These are phyloP conservation scores for Micrasema longulum DNA, from an alignment of 1,140 invertebrate genomes.

Conservation along the genomic window DNA sequence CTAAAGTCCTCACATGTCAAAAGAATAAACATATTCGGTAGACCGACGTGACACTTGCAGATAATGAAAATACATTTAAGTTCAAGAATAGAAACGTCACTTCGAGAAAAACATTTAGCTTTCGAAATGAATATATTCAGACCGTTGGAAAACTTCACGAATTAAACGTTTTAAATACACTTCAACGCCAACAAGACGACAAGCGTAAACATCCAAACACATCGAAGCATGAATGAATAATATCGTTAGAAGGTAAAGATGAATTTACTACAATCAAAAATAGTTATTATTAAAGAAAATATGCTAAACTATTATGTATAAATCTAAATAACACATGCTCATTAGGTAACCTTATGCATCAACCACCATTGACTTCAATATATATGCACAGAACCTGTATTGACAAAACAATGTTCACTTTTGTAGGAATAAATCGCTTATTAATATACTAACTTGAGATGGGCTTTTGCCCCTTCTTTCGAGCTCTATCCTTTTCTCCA, in stretches of 20 bases:
- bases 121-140: constrained; percentile 15
- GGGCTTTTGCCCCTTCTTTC: constrained; percentile 87
- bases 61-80: constrained; percentile 17
- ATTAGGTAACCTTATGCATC: constrained; percentile 49
- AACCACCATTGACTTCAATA: constrained; percentile 45
- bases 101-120: not conserved
- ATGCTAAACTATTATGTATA: constrained; percentile 17
- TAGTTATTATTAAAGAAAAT: constrained; percentile 8
- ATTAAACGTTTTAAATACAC: constrained; percentile 21
- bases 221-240: constrained; percentile 32
- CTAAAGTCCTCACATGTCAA: constrained; percentile 34
- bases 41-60: constrained; percentile 35
- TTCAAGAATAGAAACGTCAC: no score
- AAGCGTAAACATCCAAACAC: constrained; percentile 29
- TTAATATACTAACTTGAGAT: constrained; percentile 77
- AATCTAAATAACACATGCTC: constrained; percentile 45
- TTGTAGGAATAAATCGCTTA: constrained; percentile 25
- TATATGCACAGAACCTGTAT: constrained; percentile 61
- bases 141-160: constrained; percentile 13
- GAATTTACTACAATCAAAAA: not conserved
- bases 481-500: constrained; percentile 93
- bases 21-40: constrained; percentile 38
- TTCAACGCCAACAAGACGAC: constrained; percentile 38
- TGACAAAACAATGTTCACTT: constrained; percentile 68
- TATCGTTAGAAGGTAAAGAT: constrained; percentile 4